phyloP scores from a whole-genome alignment of 2,888 invertebrate species.

The Leptarthrus brevirostris region DNA sequence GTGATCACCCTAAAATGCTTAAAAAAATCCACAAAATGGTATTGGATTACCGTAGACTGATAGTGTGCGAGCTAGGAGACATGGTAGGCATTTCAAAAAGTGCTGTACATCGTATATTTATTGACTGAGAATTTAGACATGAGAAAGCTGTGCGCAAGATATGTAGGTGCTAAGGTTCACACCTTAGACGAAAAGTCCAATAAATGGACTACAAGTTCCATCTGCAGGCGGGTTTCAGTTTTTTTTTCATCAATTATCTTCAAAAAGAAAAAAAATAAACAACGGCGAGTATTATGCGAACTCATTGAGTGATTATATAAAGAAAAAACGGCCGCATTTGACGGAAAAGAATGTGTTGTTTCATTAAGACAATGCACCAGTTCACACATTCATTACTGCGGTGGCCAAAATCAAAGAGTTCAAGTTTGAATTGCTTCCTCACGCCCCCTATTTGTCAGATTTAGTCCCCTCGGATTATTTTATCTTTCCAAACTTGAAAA shows the following conservation, averaged over 20 bases:
- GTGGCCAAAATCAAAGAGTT: slow-evolving; percentile 55
- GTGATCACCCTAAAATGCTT: slow-evolving; percentile 49
- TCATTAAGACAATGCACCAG: slow-evolving; percentile 53
- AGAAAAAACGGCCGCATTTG: background rate
- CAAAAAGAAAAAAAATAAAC: background rate
- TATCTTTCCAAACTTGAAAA: slow-evolving; percentile 28
- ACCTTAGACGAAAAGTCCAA: background rate
- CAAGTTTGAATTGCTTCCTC: slow-evolving; percentile 52
- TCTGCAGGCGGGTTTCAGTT: too few relatives aligned
- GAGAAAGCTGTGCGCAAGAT: too few relatives aligned
- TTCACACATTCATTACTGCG: slow-evolving; percentile 49
- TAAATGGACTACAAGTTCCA: too few relatives aligned
- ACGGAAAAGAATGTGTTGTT: slow-evolving; percentile 51
- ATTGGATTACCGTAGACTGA: background rate
- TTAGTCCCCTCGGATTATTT: slow-evolving; percentile 35
- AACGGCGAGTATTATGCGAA: background rate
- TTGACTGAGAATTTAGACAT: slow-evolving; percentile 6
- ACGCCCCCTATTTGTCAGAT: slow-evolving; percentile 56
- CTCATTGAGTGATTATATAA: background rate
- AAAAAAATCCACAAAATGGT: slow-evolving; percentile 21
- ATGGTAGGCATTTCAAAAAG: background rate
- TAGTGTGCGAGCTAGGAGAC: background rate
- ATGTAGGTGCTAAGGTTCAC: too few relatives aligned
- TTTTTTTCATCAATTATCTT: background rate
- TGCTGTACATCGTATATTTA: background rate